phyloP scores from a whole-genome alignment of 2,113 vertebrate genomes.

The Hemiprocne comata region DNA sequence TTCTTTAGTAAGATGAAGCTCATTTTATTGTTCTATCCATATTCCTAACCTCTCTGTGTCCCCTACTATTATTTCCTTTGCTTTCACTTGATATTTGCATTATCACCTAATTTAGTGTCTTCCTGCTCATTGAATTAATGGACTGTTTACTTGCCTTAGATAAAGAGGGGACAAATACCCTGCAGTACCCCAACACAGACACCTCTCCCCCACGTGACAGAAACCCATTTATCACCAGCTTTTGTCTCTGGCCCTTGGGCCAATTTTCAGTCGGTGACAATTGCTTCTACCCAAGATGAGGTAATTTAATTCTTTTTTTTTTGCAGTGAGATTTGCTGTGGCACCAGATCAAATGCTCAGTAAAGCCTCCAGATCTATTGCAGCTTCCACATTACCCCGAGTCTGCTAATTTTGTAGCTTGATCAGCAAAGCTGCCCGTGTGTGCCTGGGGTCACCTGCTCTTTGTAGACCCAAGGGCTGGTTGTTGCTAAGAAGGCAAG shows the following conservation, averaged over 20 bases:
- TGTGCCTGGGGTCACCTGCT: not conserved
- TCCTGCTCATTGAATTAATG: constrained; percentile 49
- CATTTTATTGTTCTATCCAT: not conserved
- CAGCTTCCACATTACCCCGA: not conserved
- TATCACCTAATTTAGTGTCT: constrained; percentile 53
- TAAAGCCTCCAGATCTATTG: constrained; percentile 28
- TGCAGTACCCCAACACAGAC: constrained; percentile 22
- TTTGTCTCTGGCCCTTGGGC: constrained; percentile 51
- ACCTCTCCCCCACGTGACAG: not conserved
- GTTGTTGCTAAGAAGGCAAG: constrained; percentile 1
- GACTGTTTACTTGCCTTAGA: constrained; percentile 38
- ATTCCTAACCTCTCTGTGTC: not conserved
- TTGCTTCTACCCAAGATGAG: constrained; percentile 30
- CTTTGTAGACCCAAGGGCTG: not conserved
- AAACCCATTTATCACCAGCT: constrained; percentile 2
- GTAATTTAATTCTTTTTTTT: constrained; percentile 9
- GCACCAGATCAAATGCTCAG: constrained; percentile 27
- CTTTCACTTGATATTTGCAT: constrained; percentile 46
- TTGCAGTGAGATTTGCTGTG: constrained; percentile 33
- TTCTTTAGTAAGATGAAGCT: not conserved
- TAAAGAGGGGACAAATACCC: constrained; percentile 45
- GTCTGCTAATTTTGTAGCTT: constrained; percentile 9
- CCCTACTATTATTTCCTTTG: constrained; percentile 35
- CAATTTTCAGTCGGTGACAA: constrained; percentile 32
- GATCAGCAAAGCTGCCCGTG: not conserved